Evolutionary conservation across 1,140 invertebrate genomes (phyloP).

Genomic region (Neomicropteryx cornuta): DNA sequence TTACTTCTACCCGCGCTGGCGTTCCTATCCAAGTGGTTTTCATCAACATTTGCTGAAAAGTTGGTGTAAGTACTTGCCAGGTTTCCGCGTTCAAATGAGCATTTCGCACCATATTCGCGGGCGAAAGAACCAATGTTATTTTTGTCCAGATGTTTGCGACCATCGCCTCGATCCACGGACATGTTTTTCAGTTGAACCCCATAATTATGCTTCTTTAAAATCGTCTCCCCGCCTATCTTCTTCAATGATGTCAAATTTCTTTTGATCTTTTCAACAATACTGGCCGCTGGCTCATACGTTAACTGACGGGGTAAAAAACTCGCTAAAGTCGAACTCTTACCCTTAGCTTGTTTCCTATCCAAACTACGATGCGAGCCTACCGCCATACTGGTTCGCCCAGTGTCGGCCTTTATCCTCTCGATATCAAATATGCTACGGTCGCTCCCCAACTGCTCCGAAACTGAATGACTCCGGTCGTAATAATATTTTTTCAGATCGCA

Average conservation of each 20-base stretch:
- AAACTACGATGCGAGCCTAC: slow-evolving; percentile 33
- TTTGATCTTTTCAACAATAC: slow-evolving; percentile 38
- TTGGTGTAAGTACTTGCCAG: slow-evolving; percentile 29
- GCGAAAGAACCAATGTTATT: slow-evolving; percentile 31
- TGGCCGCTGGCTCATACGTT: slow-evolving; percentile 32
- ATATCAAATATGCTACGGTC: slow-evolving; percentile 30
- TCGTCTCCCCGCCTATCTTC: slow-evolving; percentile 34
- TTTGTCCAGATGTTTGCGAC: slow-evolving; percentile 29
- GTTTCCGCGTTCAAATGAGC: slow-evolving; percentile 26
- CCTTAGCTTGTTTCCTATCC: slow-evolving; percentile 36
- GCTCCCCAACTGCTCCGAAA: slow-evolving; percentile 25
- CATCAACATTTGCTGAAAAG: slow-evolving; percentile 33
- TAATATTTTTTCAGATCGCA: slow-evolving; percentile 34
- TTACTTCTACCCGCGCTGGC: slow-evolving; percentile 21
- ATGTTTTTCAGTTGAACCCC: slow-evolving; percentile 33
- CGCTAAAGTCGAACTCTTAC: slow-evolving; percentile 32
- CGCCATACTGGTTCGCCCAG: slow-evolving; percentile 22
- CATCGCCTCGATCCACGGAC: slow-evolving; percentile 19
- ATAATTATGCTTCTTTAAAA: slow-evolving; percentile 32
- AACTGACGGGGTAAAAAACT: slow-evolving; percentile 37
- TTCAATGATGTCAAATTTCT: slow-evolving; percentile 37
- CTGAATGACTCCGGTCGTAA: slow-evolving; percentile 23
- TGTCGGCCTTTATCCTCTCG: slow-evolving; percentile 30
- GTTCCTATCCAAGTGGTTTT: slow-evolving; percentile 31
- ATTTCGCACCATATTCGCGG: slow-evolving; percentile 30